Evolutionary conservation across 2,113 vertebrate species (phyloP).

Genomic region (Laticauda laticaudata): DNA sequence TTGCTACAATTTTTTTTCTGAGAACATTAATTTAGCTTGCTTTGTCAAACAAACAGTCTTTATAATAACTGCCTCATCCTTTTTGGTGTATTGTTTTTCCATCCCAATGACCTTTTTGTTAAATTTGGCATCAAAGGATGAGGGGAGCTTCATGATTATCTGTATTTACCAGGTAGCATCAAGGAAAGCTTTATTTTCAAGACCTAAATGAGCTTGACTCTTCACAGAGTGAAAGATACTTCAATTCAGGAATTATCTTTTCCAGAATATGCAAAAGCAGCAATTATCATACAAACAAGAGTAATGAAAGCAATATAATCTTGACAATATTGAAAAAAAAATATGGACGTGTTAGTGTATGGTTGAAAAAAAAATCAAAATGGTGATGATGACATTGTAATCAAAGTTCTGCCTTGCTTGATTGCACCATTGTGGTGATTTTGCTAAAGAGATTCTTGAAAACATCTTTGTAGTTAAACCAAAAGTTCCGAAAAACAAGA

Average conservation of each 20-base stretch:
- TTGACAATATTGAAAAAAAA: not conserved
- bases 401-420: not conserved
- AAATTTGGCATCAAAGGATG: constrained; percentile 29
- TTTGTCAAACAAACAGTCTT: not conserved
- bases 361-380: not conserved
- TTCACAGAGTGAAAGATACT: not conserved
- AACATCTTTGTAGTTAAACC: not conserved
- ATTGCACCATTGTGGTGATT: not conserved
- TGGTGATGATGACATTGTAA: not conserved
- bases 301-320: not conserved
- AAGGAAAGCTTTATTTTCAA: not conserved
- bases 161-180: not conserved
- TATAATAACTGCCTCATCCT: not conserved
- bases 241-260: not conserved
- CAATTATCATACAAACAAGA: not conserved
- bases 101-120: constrained; percentile 20
- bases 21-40: not conserved
- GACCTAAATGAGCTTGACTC: not conserved
- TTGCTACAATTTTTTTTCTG: not conserved
- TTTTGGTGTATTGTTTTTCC: constrained; percentile 4
- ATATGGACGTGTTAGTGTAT: not conserved
- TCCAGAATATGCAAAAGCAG: not conserved
- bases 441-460: not conserved
- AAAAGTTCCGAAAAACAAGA: not conserved
- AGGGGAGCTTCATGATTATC: not conserved